Percentiles rank a stretch among this genome's conserved stretches.
Evolutionary conservation across 2,113 vertebrate species (phyloP).

Genomic region (Calidris pygmaea): DNA sequence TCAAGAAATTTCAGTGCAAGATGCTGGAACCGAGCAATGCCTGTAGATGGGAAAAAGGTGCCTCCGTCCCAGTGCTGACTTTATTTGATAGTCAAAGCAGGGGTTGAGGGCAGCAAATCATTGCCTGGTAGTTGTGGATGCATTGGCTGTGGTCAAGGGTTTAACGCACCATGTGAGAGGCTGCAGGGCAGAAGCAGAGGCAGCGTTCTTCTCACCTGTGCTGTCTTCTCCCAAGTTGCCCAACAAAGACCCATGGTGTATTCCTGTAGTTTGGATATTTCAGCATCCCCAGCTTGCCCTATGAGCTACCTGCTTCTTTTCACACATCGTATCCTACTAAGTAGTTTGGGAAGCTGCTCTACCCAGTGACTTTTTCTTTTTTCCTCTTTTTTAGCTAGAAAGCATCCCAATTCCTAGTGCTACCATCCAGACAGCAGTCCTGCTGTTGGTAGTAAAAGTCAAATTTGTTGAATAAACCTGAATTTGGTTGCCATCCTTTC

Average conservation of each 20-base stretch:
- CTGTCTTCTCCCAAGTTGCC: fast-evolving
- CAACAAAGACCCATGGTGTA: neutral
- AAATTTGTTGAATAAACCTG: neutral
- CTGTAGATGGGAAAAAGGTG: neutral
- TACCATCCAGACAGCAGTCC: neutral
- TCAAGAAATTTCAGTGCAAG: neutral
- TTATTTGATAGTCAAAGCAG: neutral
- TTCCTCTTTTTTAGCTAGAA: neutral
- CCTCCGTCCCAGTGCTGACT: neutral
- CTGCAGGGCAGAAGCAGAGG: neutral
- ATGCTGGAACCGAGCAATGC: neutral
- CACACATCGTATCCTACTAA: neutral
- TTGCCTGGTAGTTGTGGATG: neutral
- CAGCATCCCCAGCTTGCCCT: neutral
- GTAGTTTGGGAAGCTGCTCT: neutral
- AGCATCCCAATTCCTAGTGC: neutral
- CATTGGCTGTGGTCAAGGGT: neutral
- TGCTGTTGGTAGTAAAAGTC: neutral
- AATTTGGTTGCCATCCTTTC: neutral
- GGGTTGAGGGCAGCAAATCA: neutral
- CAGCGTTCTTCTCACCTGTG: neutral
- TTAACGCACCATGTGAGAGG: neutral
- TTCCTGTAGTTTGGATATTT: neutral
- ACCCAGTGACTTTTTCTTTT: neutral
- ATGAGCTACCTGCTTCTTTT: neutral